phyloP scores from a whole-genome alignment of 2,797 vertebrate genomes.

The Hyperoplus immaculatus region DNA sequence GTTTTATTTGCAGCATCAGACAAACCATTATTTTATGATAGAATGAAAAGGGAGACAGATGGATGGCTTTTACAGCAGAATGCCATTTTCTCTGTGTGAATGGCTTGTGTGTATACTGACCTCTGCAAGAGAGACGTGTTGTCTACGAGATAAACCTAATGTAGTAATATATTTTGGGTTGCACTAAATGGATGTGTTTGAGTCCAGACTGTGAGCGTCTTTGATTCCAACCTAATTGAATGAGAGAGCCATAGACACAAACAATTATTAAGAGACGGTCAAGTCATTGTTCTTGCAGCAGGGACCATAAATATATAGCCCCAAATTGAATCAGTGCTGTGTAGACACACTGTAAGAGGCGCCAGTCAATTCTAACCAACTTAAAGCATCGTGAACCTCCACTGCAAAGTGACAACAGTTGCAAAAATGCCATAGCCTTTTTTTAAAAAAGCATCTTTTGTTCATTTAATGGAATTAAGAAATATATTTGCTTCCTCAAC shows the following conservation, averaged over 20 bases:
- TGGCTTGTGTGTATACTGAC: neutral
- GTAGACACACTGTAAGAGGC: conserved; percentile 92
- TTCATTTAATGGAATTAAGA: conserved; percentile 76
- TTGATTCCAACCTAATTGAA: conserved; percentile 95
- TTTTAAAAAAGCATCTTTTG: conserved; percentile 77
- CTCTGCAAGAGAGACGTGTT: conserved; percentile 55
- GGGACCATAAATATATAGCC: conserved; percentile 95
- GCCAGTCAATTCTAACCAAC: conserved; percentile 93
- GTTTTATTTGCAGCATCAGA: neutral
- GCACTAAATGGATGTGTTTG: conserved; percentile 94
- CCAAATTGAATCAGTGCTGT: conserved; percentile 94
- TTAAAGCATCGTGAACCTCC: conserved; percentile 92
- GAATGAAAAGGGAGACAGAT: neutral
- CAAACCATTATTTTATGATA: neutral
- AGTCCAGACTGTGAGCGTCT: conserved; percentile 92
- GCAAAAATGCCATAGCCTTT: conserved; percentile 82
- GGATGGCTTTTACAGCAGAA: neutral
- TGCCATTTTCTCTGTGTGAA: conserved; percentile 4
- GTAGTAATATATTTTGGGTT: conserved; percentile 95
- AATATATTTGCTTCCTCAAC: conserved; percentile 79
- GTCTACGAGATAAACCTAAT: conserved; percentile 92
- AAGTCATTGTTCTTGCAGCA: conserved; percentile 90
- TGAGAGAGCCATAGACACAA: conserved; percentile 95
- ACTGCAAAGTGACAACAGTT: conserved; percentile 88
- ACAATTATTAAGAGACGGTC: conserved; percentile 91